These are phyloP conservation scores for Tiliacea aurago DNA, from an alignment of 2,888 invertebrate species.

Conservation along the genomic window DNA sequence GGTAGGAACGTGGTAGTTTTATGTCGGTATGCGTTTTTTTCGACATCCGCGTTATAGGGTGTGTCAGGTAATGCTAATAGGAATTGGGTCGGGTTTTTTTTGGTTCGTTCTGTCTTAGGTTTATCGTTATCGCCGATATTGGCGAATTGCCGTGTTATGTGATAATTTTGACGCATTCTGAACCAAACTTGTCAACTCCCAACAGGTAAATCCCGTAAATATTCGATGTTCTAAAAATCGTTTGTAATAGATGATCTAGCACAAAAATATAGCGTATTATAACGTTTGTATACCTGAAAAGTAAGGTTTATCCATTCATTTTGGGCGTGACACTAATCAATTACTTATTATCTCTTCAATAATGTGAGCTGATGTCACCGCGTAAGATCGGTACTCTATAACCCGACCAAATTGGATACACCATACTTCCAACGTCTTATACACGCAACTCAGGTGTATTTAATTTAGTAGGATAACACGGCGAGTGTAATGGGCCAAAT, in stretches of 20 bases:
- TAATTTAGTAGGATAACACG: slow-evolving; percentile 54
- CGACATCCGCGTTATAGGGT: slow-evolving; percentile 77
- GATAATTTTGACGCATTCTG: slow-evolving; percentile 37
- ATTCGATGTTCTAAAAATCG: slow-evolving; percentile 9
- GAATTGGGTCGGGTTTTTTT: slow-evolving; percentile 80
- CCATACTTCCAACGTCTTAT: not conserved
- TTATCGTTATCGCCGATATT: slow-evolving; percentile 41
- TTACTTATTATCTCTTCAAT: slow-evolving; percentile 84
- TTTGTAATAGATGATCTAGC: not conserved
- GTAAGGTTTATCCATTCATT: slow-evolving; percentile 62
- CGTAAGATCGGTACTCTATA: slow-evolving; percentile 78
- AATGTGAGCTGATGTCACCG: slow-evolving; percentile 84
- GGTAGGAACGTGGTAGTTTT: slow-evolving; percentile 66
- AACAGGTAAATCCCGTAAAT: slow-evolving; percentile 38
- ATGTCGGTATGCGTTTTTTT: slow-evolving; percentile 68
- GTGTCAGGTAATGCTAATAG: slow-evolving; percentile 78
- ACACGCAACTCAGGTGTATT: slow-evolving; percentile 35
- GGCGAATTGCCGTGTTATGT: slow-evolving; percentile 47
- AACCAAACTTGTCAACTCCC: slow-evolving; percentile 37
- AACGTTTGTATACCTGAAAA: slow-evolving; percentile 33
- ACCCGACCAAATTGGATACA: slow-evolving; percentile 73
- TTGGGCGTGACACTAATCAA: slow-evolving; percentile 86
- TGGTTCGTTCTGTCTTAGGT: slow-evolving; percentile 45
- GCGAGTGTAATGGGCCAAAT: slow-evolving; percentile 47
- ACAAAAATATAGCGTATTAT: slow-evolving; percentile 32